Evolutionary conservation across 2,113 vertebrate genomes (phyloP).

Genomic region (Tupaia chinensis): DNA sequence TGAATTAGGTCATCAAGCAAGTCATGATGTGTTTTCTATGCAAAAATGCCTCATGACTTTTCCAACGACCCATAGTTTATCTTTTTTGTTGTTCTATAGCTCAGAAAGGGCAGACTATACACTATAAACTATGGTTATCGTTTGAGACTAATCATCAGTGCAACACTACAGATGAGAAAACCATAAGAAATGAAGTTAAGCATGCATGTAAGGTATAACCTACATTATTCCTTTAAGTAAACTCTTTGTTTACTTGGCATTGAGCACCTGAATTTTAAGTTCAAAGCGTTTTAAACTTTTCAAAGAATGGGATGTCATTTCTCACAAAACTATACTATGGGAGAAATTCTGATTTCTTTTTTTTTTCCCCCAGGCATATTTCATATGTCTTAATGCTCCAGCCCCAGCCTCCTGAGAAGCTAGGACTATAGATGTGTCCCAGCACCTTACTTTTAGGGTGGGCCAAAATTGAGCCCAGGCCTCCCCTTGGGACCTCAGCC

Average conservation of each 20-base stretch:
- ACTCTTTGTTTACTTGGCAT: background rate
- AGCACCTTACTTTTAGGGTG: too few relatives aligned
- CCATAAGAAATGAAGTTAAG: background rate
- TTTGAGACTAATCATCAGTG: background rate
- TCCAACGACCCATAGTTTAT: background rate
- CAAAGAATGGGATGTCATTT: background rate
- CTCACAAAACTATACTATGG: background rate
- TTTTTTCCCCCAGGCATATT: too few relatives aligned
- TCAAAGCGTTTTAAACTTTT: background rate
- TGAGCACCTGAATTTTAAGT: constrained; percentile 33
- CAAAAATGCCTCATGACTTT: too few relatives aligned
- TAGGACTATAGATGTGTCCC: too few relatives aligned
- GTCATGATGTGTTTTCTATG: too few relatives aligned
- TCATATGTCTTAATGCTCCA: too few relatives aligned
- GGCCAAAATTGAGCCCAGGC: too few relatives aligned
- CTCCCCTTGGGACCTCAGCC: too few relatives aligned
- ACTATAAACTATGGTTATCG: background rate
- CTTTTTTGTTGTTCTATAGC: background rate
- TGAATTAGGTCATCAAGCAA: too few relatives aligned
- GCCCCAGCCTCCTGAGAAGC: too few relatives aligned
- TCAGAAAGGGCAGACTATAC: background rate
- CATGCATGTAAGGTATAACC: background rate
- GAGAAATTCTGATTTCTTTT: background rate
- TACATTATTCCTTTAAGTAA: constrained; percentile 2
- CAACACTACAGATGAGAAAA: background rate